Evolutionary conservation across 2,797 vertebrate genomes (phyloP).

Genomic region (Gouania willdenowi): DNA sequence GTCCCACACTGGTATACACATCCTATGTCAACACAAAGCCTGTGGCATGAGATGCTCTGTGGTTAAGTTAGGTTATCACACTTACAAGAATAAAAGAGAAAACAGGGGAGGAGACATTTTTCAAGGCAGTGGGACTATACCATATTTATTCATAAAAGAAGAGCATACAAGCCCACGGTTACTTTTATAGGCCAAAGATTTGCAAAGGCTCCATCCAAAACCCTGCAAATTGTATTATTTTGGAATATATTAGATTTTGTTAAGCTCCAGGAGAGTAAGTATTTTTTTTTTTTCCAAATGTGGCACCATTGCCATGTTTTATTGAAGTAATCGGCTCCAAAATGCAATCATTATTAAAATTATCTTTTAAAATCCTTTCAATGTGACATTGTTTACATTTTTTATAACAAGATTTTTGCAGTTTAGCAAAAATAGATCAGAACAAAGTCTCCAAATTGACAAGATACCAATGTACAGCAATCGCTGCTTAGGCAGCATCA

Average conservation of each 20-base stretch:
- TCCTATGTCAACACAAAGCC: constrained; percentile 32
- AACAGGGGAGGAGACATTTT: constrained; percentile 31
- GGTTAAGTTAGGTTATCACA: constrained; percentile 29
- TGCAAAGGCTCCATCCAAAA: constrained; percentile 36
- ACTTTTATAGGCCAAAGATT: constrained; percentile 43
- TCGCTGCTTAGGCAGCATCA: constrained; percentile 31
- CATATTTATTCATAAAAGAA: constrained; percentile 41
- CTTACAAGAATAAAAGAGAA: constrained; percentile 7
- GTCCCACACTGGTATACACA: constrained; percentile 51
- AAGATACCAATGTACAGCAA: constrained; percentile 31
- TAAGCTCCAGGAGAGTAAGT: too few relatives aligned
- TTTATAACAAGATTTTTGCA: constrained; percentile 30
- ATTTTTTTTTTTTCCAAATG: too few relatives aligned
- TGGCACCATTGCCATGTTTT: too few relatives aligned
- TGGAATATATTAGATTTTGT: too few relatives aligned
- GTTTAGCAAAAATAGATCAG: constrained; percentile 22
- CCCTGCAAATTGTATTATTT: constrained; percentile 56
- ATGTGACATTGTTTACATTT: constrained; percentile 8
- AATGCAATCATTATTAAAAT: too few relatives aligned
- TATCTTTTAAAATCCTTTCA: too few relatives aligned
- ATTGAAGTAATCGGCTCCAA: constrained; percentile 5
- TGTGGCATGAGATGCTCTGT: constrained; percentile 15
- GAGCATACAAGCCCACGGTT: constrained; percentile 36
- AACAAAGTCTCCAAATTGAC: constrained; percentile 27
- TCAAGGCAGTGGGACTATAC: constrained; percentile 40